Percentiles rank a stretch among this genome's conserved stretches.
Conservation (phyloP, 2,797 vertebrate species). For the Tapera naevia region DNA sequence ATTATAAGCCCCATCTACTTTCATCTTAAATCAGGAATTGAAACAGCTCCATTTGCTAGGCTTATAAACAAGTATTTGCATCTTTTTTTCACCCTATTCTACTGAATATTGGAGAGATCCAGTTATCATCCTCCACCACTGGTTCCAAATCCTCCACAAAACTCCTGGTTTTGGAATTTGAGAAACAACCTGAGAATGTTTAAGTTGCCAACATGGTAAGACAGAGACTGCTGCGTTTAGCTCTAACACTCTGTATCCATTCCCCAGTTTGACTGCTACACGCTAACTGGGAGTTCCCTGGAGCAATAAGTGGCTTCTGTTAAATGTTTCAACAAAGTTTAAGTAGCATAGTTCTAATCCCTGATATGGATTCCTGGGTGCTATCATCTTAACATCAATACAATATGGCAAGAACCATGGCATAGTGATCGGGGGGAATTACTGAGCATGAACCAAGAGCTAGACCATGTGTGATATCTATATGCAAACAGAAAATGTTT, state of each 20-base stretch:
- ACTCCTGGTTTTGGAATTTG: not conserved
- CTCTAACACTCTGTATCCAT: accelerated
- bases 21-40: not conserved
- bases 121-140: not conserved
- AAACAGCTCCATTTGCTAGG: not conserved
- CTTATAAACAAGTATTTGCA: not conserved
- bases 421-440: accelerated
- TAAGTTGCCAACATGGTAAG: not conserved
- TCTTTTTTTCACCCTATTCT: not conserved
- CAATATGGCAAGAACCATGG: not conserved
- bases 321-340: not conserved
- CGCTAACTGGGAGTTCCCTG: not conserved
- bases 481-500: not conserved
- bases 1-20: not conserved
- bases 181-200: not conserved
- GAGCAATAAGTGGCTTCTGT: not conserved
- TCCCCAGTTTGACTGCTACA: not conserved
- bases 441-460: not conserved
- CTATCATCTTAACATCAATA: not conserved
- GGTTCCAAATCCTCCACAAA: not conserved
- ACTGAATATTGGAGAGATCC: not conserved
- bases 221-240: not conserved
- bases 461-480: not conserved
- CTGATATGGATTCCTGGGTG: not conserved
- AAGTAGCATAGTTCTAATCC: not conserved